A percentile compares a stretch with the other conserved stretches of the same genome.
These are phyloP conservation scores for Ameiurus melas DNA, from an alignment of 2,113 vertebrate species.

Conservation along the genomic window DNA sequence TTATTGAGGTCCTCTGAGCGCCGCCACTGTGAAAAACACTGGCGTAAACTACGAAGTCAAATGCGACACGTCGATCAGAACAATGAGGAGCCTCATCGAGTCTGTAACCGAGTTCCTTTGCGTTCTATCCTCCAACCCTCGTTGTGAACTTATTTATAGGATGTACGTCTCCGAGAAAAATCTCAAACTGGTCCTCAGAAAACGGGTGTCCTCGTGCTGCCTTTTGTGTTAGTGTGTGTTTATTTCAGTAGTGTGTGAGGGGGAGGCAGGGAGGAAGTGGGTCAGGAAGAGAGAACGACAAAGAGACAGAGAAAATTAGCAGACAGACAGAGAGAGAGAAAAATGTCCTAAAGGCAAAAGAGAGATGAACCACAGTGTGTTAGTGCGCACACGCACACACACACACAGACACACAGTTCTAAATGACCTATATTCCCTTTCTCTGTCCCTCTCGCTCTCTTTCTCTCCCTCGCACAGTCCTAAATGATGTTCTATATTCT, in stretches of 20 bases:
- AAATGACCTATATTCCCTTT: conserved; percentile 17
- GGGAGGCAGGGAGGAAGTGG: conserved; percentile 30
- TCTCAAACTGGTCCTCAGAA: neutral
- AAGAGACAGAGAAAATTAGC: neutral
- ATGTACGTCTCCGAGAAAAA: neutral
- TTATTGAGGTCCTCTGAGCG: too few species aligned
- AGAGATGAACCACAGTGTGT: conserved; percentile 4
- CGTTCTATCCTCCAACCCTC: neutral
- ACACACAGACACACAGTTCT: neutral
- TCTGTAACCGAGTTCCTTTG: neutral
- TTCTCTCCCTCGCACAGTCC: conserved; percentile 41
- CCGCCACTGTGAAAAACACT: too few species aligned
- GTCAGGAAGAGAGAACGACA: conserved; percentile 38
- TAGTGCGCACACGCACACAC: neutral
- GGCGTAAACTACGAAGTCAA: neutral
- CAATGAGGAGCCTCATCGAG: neutral
- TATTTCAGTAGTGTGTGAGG: conserved; percentile 9
- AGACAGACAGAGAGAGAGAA: conserved; percentile 3
- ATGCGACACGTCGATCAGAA: neutral
- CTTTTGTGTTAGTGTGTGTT: conserved; percentile 7
- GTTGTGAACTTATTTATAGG: neutral
- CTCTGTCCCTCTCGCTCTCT: conserved; percentile 40
- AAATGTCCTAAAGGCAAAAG: conserved; percentile 13
- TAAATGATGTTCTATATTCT: conserved; percentile 14
- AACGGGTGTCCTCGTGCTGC: neutral